Percentiles rank a stretch among this genome's conserved stretches.
Evolutionary conservation across 2,888 invertebrate species (phyloP).

Genomic region (Scaptomyza parva): DNA sequence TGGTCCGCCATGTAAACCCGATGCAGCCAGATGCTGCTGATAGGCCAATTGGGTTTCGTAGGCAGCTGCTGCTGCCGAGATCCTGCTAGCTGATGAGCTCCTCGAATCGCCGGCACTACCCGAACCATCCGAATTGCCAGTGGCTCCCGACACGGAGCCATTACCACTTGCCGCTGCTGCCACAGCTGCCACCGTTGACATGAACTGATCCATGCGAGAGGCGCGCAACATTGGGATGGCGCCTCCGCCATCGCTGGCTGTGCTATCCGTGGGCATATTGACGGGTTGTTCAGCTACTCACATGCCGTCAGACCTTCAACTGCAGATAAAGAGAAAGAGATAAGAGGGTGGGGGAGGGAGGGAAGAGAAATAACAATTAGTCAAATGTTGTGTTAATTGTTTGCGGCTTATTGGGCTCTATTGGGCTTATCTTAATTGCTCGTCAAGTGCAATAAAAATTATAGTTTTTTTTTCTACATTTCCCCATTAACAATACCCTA

Average conservation of each 20-base stretch:
- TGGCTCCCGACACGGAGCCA: slow-evolving; percentile 81
- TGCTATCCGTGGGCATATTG: slow-evolving; percentile 83
- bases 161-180: slow-evolving; percentile 64
- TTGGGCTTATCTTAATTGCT: slow-evolving; percentile 75
- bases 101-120: slow-evolving; percentile 73
- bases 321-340: slow-evolving; percentile 17
- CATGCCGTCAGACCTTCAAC: slow-evolving; percentile 71
- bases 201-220: slow-evolving; percentile 87
- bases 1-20: slow-evolving; percentile 75
- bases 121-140: slow-evolving; percentile 44
- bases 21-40: slow-evolving; percentile 88
- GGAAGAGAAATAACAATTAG: slow-evolving; percentile 67
- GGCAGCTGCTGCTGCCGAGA: slow-evolving; percentile 78
- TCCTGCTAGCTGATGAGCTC: slow-evolving; percentile 84
- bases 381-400: slow-evolving; percentile 70
- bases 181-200: slow-evolving; percentile 85
- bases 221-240: slow-evolving; percentile 82
- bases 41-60: slow-evolving; percentile 89
- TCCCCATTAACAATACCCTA: slow-evolving; percentile 19
- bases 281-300: slow-evolving; percentile 46
- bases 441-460: slow-evolving; percentile 70
- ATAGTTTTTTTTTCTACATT: slow-evolving; percentile 34
- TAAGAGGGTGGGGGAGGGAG: background rate
- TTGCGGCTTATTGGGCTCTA: slow-evolving; percentile 62
- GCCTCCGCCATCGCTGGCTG: slow-evolving; percentile 71